These are phyloP conservation scores for Phyllopteryx taeniolatus DNA, from an alignment of 2,113 vertebrate species.

Conservation along the genomic window DNA sequence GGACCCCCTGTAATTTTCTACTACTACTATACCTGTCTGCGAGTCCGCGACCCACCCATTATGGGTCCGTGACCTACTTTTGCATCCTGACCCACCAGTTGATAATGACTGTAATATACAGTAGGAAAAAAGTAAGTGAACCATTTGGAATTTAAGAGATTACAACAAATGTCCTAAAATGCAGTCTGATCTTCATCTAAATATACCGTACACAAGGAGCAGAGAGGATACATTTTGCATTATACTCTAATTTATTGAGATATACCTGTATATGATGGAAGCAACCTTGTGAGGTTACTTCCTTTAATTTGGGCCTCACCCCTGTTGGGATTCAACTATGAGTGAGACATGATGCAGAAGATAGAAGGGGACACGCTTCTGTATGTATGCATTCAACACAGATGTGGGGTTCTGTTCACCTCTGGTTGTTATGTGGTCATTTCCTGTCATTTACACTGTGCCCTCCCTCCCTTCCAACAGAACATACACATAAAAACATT, in stretches of 20 bases:
- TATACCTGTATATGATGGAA: not conserved
- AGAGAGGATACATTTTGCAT: not conserved
- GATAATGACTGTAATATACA: too few relatives aligned
- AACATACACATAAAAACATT: constrained; percentile 99
- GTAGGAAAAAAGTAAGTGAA: too few relatives aligned
- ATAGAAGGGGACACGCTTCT: not conserved
- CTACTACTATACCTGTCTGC: too few relatives aligned
- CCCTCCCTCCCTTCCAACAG: constrained; percentile 84
- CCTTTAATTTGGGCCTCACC: not conserved
- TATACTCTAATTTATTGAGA: not conserved
- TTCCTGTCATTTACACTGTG: constrained; percentile 72
- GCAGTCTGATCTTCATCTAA: too few relatives aligned
- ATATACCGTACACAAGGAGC: too few relatives aligned
- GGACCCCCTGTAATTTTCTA: too few relatives aligned
- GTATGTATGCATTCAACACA: constrained; percentile 28
- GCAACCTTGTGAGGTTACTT: not conserved
- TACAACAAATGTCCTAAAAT: too few relatives aligned
- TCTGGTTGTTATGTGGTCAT: constrained; percentile 48
- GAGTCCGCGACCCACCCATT: too few relatives aligned
- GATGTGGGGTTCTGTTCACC: constrained; percentile 33
- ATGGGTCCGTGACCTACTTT: too few relatives aligned
- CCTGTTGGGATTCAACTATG: not conserved
- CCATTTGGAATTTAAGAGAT: too few relatives aligned
- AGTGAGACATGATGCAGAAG: constrained; percentile 3
- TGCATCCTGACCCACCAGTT: too few relatives aligned